A percentile compares a stretch with the other conserved stretches of the same genome.
These are phyloP conservation scores for Rhinoraja longicauda DNA, from an alignment of 2,797 vertebrate genomes.

Conservation along the genomic window DNA sequence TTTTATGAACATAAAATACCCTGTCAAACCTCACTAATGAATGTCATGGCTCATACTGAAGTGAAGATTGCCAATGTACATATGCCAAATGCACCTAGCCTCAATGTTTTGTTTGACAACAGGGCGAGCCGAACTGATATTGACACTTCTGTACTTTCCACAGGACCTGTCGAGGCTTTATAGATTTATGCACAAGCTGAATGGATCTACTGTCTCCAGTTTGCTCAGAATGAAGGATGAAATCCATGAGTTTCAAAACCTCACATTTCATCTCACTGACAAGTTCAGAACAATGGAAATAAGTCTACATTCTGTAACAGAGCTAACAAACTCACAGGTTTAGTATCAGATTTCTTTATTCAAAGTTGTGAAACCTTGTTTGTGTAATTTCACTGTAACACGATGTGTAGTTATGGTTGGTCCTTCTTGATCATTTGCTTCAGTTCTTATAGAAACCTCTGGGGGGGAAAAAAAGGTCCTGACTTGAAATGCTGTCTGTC, in stretches of 20 bases:
- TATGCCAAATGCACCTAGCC: background rate
- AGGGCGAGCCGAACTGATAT: background rate
- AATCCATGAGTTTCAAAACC: background rate
- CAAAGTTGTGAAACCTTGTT: too few relatives aligned
- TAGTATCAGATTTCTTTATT: background rate
- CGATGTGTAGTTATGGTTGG: too few relatives aligned
- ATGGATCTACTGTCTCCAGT: constrained; percentile 22
- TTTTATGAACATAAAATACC: background rate
- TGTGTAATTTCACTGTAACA: too few relatives aligned
- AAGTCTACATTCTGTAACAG: background rate
- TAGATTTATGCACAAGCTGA: background rate
- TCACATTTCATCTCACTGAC: background rate
- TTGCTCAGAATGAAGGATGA: background rate
- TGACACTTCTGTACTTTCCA: background rate
- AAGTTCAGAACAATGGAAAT: background rate
- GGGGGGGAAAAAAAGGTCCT: too few relatives aligned
- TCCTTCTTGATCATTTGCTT: too few relatives aligned
- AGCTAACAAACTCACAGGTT: constrained; percentile 17
- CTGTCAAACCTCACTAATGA: background rate
- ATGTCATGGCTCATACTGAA: background rate
- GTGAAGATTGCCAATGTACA: background rate
- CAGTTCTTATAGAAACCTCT: too few relatives aligned
- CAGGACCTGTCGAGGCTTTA: background rate
- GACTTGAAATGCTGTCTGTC: too few relatives aligned
- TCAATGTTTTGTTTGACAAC: background rate